Conservation (phyloP, 2,797 vertebrate genomes). For the Sebastes vulpes region DNA sequence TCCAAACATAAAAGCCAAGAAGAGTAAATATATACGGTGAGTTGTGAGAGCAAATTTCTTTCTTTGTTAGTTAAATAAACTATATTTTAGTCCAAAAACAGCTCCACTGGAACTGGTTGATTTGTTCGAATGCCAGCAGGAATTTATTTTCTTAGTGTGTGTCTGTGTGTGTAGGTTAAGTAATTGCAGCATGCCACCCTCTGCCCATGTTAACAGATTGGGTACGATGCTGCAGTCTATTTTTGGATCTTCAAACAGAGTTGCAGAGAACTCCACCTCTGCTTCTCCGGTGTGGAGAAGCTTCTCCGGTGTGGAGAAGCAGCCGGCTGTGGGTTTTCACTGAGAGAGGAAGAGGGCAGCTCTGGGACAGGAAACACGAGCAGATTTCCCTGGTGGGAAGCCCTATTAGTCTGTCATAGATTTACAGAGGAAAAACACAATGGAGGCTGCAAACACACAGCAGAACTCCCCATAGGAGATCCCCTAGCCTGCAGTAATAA, state of each 20-base stretch:
- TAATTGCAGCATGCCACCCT: constrained; percentile 9
- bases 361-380: constrained; percentile 72
- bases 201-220: constrained; percentile 25
- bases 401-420: constrained; percentile 63
- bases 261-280: constrained; percentile 45
- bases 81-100: not conserved
- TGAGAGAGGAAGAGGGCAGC: constrained; percentile 72
- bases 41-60: not conserved
- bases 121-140: constrained; percentile 7
- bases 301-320: constrained; percentile 29
- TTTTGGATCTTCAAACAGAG: constrained; percentile 60
- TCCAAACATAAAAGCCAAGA: not conserved
- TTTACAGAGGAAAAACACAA: constrained; percentile 69
- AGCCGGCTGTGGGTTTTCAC: constrained; percentile 58
- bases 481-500: constrained; percentile 13
- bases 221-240: constrained; percentile 31
- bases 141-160: not conserved
- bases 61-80: constrained; percentile 1
- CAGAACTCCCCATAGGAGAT: constrained; percentile 37
- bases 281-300: constrained; percentile 26
- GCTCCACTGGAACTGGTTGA: not conserved
- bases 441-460: constrained; percentile 39
- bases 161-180: constrained; percentile 3
- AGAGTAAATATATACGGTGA: not conserved
- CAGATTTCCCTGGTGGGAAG: constrained; percentile 73